Percentiles rank a stretch among this genome's conserved stretches.
Conservation (phyloP, 2,888 invertebrate genomes). For the Ornithoptera alexandrae region DNA sequence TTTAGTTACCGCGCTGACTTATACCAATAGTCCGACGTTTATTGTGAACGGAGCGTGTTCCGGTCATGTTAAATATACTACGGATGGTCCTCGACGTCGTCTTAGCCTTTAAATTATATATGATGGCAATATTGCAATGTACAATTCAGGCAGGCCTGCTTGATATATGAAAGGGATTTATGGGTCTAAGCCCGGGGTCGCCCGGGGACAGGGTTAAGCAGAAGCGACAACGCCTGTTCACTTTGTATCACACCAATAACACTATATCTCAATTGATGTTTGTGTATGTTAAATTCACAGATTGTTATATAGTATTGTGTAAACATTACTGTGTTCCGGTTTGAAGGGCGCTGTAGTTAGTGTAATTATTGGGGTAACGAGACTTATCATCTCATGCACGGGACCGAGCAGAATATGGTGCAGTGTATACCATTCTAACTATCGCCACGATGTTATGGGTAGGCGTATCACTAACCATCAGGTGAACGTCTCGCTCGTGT, state of each 20-base stretch:
- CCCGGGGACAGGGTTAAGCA: constrained; percentile 11
- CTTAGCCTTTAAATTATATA: constrained; percentile 36
- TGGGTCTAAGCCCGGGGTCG: constrained; percentile 14
- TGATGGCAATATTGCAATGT: constrained; percentile 25
- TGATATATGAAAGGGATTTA: constrained; percentile 26
- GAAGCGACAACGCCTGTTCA: constrained; percentile 10
- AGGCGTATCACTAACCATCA: no score
- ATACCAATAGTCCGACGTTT: constrained; percentile 36
- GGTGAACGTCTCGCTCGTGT: no score
- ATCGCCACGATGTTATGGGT: no score
- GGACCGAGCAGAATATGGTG: no score
- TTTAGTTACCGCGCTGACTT: constrained; percentile 32
- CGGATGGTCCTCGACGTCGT: constrained; percentile 31
- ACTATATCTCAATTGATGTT: background rate
- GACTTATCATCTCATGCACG: no score
- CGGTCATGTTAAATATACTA: constrained; percentile 29
- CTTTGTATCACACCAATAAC: background rate
- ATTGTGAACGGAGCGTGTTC: constrained; percentile 35
- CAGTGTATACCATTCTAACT: no score
- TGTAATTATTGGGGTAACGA: no score
- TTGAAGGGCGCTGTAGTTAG: no score
- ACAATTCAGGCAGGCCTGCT: constrained; percentile 28
- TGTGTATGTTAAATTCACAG: no score
- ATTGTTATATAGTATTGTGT: no score
- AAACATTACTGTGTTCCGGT: no score